A percentile compares a stretch with the other conserved stretches of the same genome.
Evolutionary conservation across 2,888 invertebrate genomes (phyloP).

Genomic region (Oscheius sp.): DNA sequence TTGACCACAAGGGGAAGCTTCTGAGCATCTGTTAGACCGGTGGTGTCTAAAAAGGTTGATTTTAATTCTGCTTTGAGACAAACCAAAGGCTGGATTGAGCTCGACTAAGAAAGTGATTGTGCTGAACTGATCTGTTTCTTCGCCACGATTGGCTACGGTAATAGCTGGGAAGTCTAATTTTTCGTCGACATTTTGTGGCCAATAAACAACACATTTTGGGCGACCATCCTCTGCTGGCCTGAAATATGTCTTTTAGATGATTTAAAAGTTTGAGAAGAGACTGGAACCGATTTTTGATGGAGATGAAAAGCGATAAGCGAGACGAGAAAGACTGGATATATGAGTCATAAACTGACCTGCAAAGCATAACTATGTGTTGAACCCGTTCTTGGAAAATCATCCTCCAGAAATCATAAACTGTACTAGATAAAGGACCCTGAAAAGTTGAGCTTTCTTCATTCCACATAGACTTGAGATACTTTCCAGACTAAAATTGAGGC

Average conservation of each 20-base stretch:
- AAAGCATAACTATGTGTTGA: constrained; percentile 49
- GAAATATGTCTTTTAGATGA: constrained; percentile 21
- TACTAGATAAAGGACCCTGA: constrained; percentile 88
- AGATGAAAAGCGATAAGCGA: background rate
- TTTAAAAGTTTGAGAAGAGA: too few relatives aligned
- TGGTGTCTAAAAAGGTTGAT: background rate
- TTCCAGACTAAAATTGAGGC: too few relatives aligned
- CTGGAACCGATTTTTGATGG: background rate
- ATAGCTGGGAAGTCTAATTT: constrained; percentile 31
- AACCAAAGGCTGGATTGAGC: constrained; percentile 28
- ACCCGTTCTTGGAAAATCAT: constrained; percentile 93
- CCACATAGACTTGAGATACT: too few relatives aligned
- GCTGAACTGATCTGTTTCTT: constrained; percentile 40
- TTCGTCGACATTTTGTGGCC: constrained; percentile 46
- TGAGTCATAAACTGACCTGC: constrained; percentile 37
- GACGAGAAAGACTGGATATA: background rate
- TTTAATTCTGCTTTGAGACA: background rate
- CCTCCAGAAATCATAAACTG: constrained; percentile 92
- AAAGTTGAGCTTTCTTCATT: too few relatives aligned
- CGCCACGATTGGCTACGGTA: constrained; percentile 39
- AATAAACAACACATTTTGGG: constrained; percentile 50
- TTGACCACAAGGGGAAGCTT: constrained; percentile 37
- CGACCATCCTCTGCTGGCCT: constrained; percentile 54
- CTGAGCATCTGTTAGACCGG: constrained; percentile 18
- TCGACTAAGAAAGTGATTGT: constrained; percentile 32